Conservation (phyloP, 2,888 invertebrate species). For the Margaritifera margaritifera region DNA sequence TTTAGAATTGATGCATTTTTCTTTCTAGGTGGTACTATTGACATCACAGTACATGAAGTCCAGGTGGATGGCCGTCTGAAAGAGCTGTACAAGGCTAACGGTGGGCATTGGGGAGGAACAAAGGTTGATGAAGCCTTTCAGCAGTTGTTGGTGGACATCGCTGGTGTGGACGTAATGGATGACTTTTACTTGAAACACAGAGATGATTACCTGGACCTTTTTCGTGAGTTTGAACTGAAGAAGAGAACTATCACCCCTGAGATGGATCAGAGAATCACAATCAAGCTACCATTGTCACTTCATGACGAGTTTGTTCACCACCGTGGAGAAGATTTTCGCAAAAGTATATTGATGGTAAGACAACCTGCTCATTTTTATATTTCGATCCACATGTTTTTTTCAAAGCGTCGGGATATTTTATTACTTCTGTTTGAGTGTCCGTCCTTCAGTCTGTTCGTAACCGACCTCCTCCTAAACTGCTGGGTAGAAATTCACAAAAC, state of each 20-base stretch:
- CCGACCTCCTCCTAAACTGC: too few species aligned
- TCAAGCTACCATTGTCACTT: constrained; percentile 19
- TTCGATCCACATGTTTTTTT: too few species aligned
- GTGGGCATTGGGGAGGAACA: constrained; percentile 30
- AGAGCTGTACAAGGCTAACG: constrained; percentile 29
- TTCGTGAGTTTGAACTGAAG: constrained; percentile 24
- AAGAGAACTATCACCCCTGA: constrained; percentile 21
- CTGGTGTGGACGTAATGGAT: constrained; percentile 34
- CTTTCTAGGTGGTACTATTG: constrained; percentile 29
- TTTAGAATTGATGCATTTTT: background rate
- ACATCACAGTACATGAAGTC: constrained; percentile 33
- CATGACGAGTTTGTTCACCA: background rate
- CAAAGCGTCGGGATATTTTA: too few species aligned
- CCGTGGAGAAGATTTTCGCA: too few species aligned
- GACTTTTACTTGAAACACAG: constrained; percentile 7
- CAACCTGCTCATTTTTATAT: too few species aligned
- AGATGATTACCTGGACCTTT: constrained; percentile 21
- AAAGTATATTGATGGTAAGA: too few species aligned
- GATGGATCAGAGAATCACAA: constrained; percentile 1
- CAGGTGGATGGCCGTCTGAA: constrained; percentile 12
- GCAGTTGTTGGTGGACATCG: constrained; percentile 9
- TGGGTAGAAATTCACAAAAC: too few species aligned
- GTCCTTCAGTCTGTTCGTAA: too few species aligned
- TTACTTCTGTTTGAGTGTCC: too few species aligned
- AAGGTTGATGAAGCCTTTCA: constrained; percentile 19